Percentiles rank a stretch among this genome's conserved stretches.
Evolutionary conservation across 2,888 invertebrate species (phyloP).

Genomic region (Tachina fera): DNA sequence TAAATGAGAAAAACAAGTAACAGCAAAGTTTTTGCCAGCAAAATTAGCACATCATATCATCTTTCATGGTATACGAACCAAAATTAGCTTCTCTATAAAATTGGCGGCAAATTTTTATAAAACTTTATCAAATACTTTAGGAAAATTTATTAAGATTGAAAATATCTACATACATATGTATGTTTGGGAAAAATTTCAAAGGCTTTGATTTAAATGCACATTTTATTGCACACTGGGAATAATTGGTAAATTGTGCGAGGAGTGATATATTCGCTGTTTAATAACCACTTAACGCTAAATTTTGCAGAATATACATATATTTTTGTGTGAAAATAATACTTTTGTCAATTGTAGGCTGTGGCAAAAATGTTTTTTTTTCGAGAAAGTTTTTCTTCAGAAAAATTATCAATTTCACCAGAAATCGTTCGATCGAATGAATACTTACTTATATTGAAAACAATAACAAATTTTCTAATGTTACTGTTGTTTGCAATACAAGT

Average conservation of each 20-base stretch:
- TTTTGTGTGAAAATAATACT: no score
- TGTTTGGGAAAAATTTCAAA: not conserved
- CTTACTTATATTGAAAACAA: no score
- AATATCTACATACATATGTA: not conserved
- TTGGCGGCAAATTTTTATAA: slow-evolving; percentile 8
- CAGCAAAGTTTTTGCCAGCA: not conserved
- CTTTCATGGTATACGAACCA: not conserved
- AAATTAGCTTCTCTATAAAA: slow-evolving; percentile 40
- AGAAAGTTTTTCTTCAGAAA: no score
- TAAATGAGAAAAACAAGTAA: not conserved
- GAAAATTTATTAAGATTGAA: not conserved
- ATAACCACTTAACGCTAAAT: no score
- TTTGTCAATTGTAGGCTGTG: no score
- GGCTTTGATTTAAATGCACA: not conserved
- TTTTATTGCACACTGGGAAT: not conserved
- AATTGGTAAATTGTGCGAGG: not conserved
- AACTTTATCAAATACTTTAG: slow-evolving; percentile 18
- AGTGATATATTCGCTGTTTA: no score
- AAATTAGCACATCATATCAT: slow-evolving; percentile 20
- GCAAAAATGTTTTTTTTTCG: no score
- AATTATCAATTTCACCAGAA: no score
- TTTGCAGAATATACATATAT: no score
- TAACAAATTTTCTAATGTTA: no score
- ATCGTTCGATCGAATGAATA: no score
- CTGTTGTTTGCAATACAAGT: no score